Evolutionary conservation across 1,140 invertebrate genomes (phyloP), one percentile per base, ranked within the genome.

Genomic region (Centruroides sculpturatus): DNA sequence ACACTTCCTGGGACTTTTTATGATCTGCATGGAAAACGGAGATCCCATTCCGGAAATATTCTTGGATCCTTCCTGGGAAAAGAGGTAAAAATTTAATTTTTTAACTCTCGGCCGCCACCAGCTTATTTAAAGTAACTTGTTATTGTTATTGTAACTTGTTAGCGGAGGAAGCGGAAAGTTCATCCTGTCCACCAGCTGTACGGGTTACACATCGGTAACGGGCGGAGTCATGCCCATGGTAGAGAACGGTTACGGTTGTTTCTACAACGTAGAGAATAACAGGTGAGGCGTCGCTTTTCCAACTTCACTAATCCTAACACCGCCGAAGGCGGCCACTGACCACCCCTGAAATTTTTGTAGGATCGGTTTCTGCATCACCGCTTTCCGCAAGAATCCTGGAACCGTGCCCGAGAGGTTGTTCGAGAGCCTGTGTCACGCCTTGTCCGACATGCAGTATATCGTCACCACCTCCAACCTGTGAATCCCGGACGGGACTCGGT

Each of bases 131-230:
- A 23, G 23, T 23, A 23, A 23, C 23, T 23, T 23, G 23, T 23
- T 23, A 23, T 23, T 51, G 3, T 55, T 36, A 48, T 10, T 66
- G 23, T 55, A 51, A 35, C 10, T 50, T 47, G 11, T 62, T 61
- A 80, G 80, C 71, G 82, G 82, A 34, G 81, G 82, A 10, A 78
- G 76, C 48, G 82, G 82, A 35, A 83, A 83, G 67, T 84, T 77
- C 67, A 69, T 80, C 0, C 68, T 84, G 36, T 83, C 81, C 3
- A 81, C 82, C 11, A 83, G 81, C 69, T 79, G 78, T 52, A 69
- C 79, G 35, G 82, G 82, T 9, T 83, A 79, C 67, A 79, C 79
- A 0, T 69, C 75, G 6, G 72, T 78, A 51, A 74, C 76, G 57
- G 82, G 82, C 3, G 80, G 77, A 59, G 78, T 81, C n/a, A 73